These are phyloP conservation scores for Brachyalestes nurse DNA, from an alignment of 2,797 vertebrate species.

Conservation along the genomic window DNA sequence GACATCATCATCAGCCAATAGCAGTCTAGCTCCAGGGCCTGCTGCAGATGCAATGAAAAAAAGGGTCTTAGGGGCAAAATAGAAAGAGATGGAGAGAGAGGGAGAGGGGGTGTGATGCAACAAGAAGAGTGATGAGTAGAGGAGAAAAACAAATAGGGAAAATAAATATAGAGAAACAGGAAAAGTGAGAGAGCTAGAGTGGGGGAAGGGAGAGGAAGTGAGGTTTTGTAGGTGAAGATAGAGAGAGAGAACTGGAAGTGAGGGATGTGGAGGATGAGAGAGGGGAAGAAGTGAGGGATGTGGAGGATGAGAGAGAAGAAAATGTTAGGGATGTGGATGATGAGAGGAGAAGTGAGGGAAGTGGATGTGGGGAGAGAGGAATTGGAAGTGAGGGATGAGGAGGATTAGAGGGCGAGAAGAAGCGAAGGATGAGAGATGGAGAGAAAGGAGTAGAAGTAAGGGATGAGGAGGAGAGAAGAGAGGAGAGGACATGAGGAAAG, in stretches of 20 bases:
- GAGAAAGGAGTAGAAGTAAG: background rate
- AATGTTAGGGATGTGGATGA: too few relatives aligned
- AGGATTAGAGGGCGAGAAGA: too few relatives aligned
- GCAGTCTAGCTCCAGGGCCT: constrained; percentile 75
- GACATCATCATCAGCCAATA: constrained; percentile 98
- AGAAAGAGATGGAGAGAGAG: constrained; percentile 5
- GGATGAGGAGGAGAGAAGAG: background rate
- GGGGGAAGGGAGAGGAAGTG: background rate
- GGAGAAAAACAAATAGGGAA: background rate
- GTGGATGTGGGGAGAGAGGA: too few relatives aligned
- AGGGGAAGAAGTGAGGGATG: background rate
- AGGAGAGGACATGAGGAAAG: background rate
- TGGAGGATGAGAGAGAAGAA: constrained; percentile 22
- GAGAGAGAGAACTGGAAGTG: background rate
- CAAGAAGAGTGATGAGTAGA: background rate
- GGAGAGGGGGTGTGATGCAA: background rate
- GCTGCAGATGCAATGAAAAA: constrained; percentile 70
- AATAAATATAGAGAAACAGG: background rate
- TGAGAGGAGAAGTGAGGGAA: too few relatives aligned
- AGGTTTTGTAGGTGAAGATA: background rate
- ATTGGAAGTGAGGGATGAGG: too few relatives aligned
- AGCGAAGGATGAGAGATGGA: too few relatives aligned
- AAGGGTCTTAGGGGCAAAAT: too few relatives aligned
- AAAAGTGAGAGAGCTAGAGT: background rate
- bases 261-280: too few relatives aligned